A percentile compares a stretch with the other conserved stretches of the same genome.
Conservation (phyloP, 2,797 vertebrate species). For the Apogon hyalosoma region DNA sequence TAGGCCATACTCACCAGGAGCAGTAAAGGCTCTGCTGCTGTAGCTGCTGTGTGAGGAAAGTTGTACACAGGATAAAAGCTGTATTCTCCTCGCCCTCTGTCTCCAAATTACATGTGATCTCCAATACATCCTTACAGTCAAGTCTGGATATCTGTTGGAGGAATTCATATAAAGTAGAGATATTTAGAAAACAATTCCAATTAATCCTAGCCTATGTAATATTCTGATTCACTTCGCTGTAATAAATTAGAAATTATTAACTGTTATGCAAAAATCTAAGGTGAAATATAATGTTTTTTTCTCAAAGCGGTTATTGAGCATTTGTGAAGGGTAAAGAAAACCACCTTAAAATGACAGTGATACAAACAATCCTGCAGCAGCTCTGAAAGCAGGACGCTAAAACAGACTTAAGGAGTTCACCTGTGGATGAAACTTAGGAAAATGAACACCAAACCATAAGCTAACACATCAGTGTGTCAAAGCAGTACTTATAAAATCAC, state of each 20-base stretch:
- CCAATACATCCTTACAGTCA: slow-evolving; percentile 95
- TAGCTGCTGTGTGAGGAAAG: slow-evolving; percentile 97
- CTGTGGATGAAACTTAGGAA: background rate
- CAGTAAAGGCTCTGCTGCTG: slow-evolving; percentile 93
- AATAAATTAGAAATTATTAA: no score
- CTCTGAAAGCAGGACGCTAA: background rate
- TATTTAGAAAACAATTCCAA: slow-evolving; percentile 1
- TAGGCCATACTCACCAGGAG: slow-evolving; percentile 90
- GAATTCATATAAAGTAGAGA: slow-evolving; percentile 14
- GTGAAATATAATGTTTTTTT: no score
- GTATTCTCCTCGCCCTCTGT: slow-evolving; percentile 95
- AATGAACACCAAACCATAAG: background rate
- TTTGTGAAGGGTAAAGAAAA: background rate
- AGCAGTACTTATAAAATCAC: background rate
- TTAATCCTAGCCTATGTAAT: background rate
- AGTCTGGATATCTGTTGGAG: slow-evolving; percentile 91
- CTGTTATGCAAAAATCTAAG: no score
- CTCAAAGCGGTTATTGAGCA: no score
- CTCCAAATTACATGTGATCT: slow-evolving; percentile 96
- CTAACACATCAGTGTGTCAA: background rate
- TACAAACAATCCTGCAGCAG: background rate
- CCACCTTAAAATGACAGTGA: no score
- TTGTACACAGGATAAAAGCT: slow-evolving; percentile 97
- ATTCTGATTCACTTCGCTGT: no score
- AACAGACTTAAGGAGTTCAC: background rate